Percentiles rank a stretch among this genome's conserved stretches.
Evolutionary conservation across 1,140 invertebrate genomes (phyloP).

Genomic region (Pantala flavescens): DNA sequence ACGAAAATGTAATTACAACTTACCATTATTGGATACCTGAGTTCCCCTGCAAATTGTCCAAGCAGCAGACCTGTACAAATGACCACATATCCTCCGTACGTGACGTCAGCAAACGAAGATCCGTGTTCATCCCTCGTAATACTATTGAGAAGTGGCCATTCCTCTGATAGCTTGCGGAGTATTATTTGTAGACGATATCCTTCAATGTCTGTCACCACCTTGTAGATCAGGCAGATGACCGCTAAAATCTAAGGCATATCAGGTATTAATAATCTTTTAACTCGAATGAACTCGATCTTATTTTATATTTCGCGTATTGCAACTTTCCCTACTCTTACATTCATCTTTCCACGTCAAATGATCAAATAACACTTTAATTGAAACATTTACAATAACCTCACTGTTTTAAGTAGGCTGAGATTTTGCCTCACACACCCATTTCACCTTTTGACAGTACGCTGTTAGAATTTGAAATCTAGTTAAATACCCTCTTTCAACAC

Average conservation of each 20-base stretch:
- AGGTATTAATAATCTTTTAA: slow-evolving; percentile 17
- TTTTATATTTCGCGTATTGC: too few relatives aligned
- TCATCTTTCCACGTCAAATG: too few relatives aligned
- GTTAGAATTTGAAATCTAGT: too few relatives aligned
- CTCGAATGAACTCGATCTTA: too few relatives aligned
- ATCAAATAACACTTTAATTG: too few relatives aligned
- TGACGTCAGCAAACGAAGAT: slow-evolving; percentile 46
- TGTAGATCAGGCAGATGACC: slow-evolving; percentile 51
- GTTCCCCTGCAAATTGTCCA: slow-evolving; percentile 50
- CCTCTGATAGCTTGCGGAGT: slow-evolving; percentile 55
- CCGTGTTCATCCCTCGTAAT: slow-evolving; percentile 55
- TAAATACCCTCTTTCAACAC: too few relatives aligned
- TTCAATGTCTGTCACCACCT: slow-evolving; percentile 59
- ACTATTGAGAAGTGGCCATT: slow-evolving; percentile 62
- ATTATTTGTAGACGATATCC: slow-evolving; percentile 51
- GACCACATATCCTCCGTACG: slow-evolving; percentile 52
- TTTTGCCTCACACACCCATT: too few relatives aligned
- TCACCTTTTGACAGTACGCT: too few relatives aligned
- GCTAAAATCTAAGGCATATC: slow-evolving; percentile 50
- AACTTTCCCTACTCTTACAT: too few relatives aligned
- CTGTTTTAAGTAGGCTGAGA: too few relatives aligned
- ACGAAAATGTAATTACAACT: slow-evolving; percentile 25
- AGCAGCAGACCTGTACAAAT: slow-evolving; percentile 55
- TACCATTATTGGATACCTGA: slow-evolving; percentile 44
- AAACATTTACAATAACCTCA: too few relatives aligned